Evolutionary conservation across 2,888 invertebrate genomes (phyloP), one percentile per base, ranked within the genome.

Genomic region (Lycocerus yunnanus): DNA sequence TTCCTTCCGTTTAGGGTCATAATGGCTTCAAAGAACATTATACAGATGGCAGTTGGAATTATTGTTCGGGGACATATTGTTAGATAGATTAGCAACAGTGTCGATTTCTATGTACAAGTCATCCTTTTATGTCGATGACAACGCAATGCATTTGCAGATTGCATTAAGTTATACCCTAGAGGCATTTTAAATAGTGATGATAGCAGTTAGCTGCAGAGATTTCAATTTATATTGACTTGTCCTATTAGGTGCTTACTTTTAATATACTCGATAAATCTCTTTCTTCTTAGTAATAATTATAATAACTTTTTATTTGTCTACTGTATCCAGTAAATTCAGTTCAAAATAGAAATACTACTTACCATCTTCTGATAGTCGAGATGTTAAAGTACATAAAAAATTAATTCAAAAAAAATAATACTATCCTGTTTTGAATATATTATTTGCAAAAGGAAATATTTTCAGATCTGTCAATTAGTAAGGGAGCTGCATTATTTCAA

Each of bases 51-150:
- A 73, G 69, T 65, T 68, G 61, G 15, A 61, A 68, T 43, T 61
- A 75, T 75, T 71, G 71, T 75, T 69, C 60, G 43, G 66, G 21
- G 69, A 69, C 70, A 69, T 69, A 74, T 74, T 74, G 74, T 77
- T 72, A 58, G 60, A 68, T 74, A 72, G 77, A 74, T 77, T 77
- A 77, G 77, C 77, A 77, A 74, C 68, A 74, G 74, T 77, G 74
- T 74, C 72, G 74, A 74, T 77, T 74, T 72, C 77, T 66, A 60
- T 71, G 66, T 66, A 69, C 74, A 72, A 77, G 71, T 74, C 77
- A 72, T 77, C 74, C 72, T 74, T 74, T 77, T 74, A 74, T 77
- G 65, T 65, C 24, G 20, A 61, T 72, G 70, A 72, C 72, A 75
- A 68, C 72, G 59, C 65, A 65, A 60, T 68, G 74, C 75, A 75